phyloP scores from a whole-genome alignment of 1,140 invertebrate species.

The Conus betulinus region DNA sequence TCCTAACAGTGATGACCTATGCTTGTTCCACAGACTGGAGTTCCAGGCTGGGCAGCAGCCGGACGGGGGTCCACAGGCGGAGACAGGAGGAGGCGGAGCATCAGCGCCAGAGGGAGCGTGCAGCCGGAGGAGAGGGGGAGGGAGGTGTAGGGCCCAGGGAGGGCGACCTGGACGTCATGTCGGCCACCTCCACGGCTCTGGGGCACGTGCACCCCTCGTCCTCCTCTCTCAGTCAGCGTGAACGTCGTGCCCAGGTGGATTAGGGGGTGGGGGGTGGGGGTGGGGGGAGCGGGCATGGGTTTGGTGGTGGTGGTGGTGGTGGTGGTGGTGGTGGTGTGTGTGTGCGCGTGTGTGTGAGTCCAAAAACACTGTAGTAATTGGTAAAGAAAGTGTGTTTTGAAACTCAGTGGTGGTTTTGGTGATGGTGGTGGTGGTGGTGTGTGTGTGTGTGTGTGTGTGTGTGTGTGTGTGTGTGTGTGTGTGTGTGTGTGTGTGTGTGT shows the following conservation, averaged over 20 bases:
- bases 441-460: too few species aligned
- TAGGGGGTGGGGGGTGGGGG: too few species aligned
- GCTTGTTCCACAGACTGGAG: neutral
- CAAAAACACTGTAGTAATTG: too few species aligned
- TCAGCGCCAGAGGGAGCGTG: neutral
- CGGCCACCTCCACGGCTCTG: neutral
- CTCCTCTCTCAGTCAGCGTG: neutral
- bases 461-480: too few species aligned
- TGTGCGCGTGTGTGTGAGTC: too few species aligned
- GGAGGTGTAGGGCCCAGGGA: neutral
- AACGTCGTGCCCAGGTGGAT: constrained; percentile 8
- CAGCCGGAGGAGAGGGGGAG: neutral
- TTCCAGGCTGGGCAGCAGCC: neutral
- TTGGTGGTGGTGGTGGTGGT: neutral
- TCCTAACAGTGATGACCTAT: too few species aligned
- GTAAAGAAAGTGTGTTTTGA: too few species aligned
- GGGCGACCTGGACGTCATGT: constrained; percentile 14
- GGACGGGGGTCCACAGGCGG: neutral
- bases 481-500: too few species aligned
- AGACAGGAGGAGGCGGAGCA: neutral
- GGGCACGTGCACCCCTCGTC: neutral
- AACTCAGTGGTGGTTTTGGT: too few species aligned
- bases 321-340: neutral
- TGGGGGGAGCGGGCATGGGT: neutral
- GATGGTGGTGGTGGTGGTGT: too few species aligned